Conservation (phyloP, 1,140 invertebrate species). For the Caerostris extrusa region DNA sequence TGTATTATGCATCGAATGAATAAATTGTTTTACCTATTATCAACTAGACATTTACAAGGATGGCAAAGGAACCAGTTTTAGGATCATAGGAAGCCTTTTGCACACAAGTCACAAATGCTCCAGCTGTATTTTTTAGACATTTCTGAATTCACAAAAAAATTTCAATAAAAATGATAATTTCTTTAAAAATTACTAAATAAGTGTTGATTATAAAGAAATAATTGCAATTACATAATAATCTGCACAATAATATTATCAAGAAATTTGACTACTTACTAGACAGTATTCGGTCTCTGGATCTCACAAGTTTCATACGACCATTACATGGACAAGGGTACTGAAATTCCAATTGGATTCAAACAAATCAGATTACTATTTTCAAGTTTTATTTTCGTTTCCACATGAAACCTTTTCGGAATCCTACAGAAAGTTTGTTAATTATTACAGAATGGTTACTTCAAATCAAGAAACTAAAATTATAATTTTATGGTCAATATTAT, state of each 20-base stretch:
- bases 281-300: slow-evolving; percentile 92
- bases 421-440: slow-evolving; percentile 77
- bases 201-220: background rate
- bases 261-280: slow-evolving; percentile 84
- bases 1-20: background rate
- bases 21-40: slow-evolving; percentile 82
- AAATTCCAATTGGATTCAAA: slow-evolving; percentile 89
- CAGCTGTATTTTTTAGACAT: slow-evolving; percentile 91
- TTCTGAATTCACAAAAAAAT: slow-evolving; percentile 84
- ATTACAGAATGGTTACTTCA: too few species aligned
- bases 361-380: slow-evolving; percentile 85
- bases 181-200: background rate
- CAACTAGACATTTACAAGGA: slow-evolving; percentile 89
- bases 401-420: slow-evolving; percentile 91
- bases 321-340: slow-evolving; percentile 92
- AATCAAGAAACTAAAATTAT: too few species aligned
- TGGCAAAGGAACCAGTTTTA: slow-evolving; percentile 82
- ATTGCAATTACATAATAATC: background rate
- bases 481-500: too few species aligned
- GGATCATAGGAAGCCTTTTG: slow-evolving; percentile 92
- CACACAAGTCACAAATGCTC: slow-evolving; percentile 89
- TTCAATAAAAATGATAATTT: background rate
- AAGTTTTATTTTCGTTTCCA: slow-evolving; percentile 85
- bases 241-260: background rate
- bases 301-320: slow-evolving; percentile 89